Percentiles rank a stretch among this genome's conserved stretches.
phyloP scores from a whole-genome alignment of 2,113 vertebrate species.

The Apodemus sylvaticus region DNA sequence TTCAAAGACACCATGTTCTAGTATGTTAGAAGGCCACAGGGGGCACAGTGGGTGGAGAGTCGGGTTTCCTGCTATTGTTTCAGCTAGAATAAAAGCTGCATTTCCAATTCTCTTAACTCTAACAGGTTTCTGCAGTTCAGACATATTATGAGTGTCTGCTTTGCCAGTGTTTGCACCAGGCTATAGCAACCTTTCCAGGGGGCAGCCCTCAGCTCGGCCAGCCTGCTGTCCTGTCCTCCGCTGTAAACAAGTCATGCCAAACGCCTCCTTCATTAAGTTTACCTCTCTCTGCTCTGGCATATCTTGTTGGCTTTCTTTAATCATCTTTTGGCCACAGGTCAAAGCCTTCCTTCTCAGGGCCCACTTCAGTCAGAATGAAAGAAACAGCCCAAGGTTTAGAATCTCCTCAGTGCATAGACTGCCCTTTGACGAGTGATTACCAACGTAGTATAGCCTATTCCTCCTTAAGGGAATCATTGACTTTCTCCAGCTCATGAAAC shows the following conservation, averaged over 20 bases:
- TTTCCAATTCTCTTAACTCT: constrained; percentile 2
- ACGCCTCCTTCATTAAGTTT: neutral
- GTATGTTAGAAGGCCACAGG: neutral
- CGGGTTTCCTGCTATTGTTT: neutral
- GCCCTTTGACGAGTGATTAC: neutral
- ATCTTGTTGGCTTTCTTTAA: neutral
- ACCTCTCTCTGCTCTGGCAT: neutral
- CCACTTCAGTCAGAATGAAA: neutral
- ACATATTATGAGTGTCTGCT: neutral
- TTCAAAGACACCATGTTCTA: neutral
- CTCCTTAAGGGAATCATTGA: neutral
- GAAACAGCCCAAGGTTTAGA: neutral
- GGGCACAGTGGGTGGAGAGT: neutral
- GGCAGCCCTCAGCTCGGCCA: neutral
- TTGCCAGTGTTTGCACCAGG: neutral
- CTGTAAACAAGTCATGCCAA: neutral
- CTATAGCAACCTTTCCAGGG: neutral
- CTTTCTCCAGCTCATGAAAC: neutral
- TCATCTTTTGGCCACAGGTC: neutral
- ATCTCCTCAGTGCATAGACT: neutral
- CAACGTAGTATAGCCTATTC: neutral
- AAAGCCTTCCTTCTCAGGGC: neutral
- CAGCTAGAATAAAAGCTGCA: neutral
- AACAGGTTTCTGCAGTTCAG: neutral
- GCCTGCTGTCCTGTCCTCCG: neutral